Conservation (phyloP, 2,888 invertebrate species). For the Caenorhabditis sp. region DNA sequence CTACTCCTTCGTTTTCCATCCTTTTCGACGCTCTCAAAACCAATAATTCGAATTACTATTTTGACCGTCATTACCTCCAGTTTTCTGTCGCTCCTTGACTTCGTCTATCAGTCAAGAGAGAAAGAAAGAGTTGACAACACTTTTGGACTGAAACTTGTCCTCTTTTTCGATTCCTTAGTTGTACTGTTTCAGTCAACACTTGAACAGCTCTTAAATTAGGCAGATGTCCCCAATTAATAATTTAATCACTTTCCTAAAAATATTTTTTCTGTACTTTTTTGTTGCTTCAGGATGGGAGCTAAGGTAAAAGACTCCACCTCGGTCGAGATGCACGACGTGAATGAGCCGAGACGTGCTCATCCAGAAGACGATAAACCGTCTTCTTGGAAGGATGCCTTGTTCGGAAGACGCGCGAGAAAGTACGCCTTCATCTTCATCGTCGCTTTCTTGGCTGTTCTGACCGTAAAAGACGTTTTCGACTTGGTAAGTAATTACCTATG, state of each 20-base stretch:
- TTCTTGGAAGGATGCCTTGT: conserved; percentile 74
- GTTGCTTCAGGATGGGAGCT: conserved; percentile 68
- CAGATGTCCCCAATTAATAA: conserved; percentile 12
- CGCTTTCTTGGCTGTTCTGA: conserved; percentile 80
- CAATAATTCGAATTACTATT: conserved; percentile 63
- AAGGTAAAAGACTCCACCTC: conserved; percentile 59
- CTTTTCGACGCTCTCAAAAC: conserved; percentile 43
- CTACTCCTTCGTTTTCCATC: conserved; percentile 40
- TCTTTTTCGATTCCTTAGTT: not conserved
- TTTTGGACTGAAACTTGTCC: conserved; percentile 22
- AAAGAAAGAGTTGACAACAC: not conserved
- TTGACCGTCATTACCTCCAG: conserved; percentile 57
- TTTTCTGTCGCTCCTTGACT: conserved; percentile 40
- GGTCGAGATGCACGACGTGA: conserved; percentile 56
- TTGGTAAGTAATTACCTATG: conserved; percentile 73
- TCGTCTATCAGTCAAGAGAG: conserved; percentile 39
- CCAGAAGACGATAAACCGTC: conserved; percentile 64
- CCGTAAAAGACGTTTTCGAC: conserved; percentile 80
- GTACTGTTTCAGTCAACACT: conserved; percentile 48
- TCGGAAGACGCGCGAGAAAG: conserved; percentile 75
- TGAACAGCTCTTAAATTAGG: conserved; percentile 40
- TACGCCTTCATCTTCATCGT: conserved; percentile 81
- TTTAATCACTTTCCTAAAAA: not conserved
- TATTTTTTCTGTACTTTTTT: too few relatives aligned
- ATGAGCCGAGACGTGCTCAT: conserved; percentile 29